Percentiles rank a stretch among this genome's conserved stretches.
Conservation (phyloP, 1,140 invertebrate species). For the Orussus abietinus region DNA sequence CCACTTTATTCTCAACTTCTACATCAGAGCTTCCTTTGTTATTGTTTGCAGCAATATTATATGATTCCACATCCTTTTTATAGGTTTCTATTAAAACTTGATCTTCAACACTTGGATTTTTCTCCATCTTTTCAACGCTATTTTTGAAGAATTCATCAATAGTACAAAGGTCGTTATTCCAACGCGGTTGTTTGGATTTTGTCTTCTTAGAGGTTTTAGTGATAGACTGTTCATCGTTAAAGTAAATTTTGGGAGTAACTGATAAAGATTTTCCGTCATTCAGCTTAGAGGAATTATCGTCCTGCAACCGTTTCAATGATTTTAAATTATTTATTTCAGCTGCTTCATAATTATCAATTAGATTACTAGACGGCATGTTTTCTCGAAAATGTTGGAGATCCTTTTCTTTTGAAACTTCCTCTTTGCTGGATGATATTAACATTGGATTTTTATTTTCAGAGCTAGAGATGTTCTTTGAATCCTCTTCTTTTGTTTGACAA, state of each 20-base stretch:
- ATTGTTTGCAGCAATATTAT: neutral
- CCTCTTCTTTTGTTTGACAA: too few species aligned
- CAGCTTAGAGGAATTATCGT: too few species aligned
- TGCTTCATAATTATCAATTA: neutral
- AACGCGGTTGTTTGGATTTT: neutral
- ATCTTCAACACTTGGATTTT: conserved; percentile 6
- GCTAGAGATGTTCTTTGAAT: too few species aligned
- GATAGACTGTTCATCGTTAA: too few species aligned
- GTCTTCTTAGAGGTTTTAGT: neutral
- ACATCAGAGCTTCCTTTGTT: conserved; percentile 22
- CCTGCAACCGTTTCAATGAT: too few species aligned
- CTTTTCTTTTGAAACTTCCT: too few species aligned
- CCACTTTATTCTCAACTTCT: conserved; percentile 16
- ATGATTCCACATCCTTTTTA: conserved; percentile 4
- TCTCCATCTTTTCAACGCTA: conserved; percentile 1
- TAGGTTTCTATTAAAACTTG: conserved; percentile 14
- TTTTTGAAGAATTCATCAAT: conserved; percentile 19
- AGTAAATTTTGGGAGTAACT: too few species aligned
- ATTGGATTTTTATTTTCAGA: too few species aligned
- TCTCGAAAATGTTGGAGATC: too few species aligned
- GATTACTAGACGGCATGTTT: too few species aligned
- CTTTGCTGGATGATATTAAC: too few species aligned
- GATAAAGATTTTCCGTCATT: too few species aligned
- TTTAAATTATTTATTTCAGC: neutral
- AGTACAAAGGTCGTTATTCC: conserved; percentile 3